Evolutionary conservation across 2,888 invertebrate species (phyloP).

Genomic region (Blomia tropicalis): DNA sequence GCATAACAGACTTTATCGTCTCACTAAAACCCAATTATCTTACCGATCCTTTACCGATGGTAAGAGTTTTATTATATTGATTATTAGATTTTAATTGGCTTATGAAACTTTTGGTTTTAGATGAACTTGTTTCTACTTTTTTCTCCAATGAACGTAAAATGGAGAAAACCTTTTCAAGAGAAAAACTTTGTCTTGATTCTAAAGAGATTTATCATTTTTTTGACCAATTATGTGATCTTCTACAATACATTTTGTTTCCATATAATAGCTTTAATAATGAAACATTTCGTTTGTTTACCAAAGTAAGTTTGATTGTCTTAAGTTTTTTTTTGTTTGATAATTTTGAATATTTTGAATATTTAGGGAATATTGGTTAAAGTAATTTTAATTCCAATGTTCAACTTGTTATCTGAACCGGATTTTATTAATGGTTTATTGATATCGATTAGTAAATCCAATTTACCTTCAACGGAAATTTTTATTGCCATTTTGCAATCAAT

Average conservation of each 20-base stretch:
- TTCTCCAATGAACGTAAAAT: conserved; percentile 74
- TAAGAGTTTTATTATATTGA: conserved; percentile 29
- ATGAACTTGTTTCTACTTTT: conserved; percentile 45
- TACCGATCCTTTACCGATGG: conserved; percentile 34
- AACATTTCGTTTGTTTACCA: conserved; percentile 46
- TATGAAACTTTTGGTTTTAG: neutral
- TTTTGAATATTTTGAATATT: conserved; percentile 35
- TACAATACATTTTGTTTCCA: conserved; percentile 64
- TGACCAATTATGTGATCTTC: conserved; percentile 48
- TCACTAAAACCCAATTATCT: conserved; percentile 43
- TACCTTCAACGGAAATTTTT: conserved; percentile 52
- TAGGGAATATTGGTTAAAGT: conserved; percentile 60
- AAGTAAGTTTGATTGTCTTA: conserved; percentile 35
- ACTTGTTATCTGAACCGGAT: conserved; percentile 67
- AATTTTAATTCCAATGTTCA: conserved; percentile 51
- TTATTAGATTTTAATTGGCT: neutral
- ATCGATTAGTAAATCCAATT: conserved; percentile 55
- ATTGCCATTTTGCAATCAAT: conserved; percentile 62
- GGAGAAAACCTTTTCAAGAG: conserved; percentile 63
- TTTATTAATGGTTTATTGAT: conserved; percentile 68
- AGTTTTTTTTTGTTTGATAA: conserved; percentile 15
- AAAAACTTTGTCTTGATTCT: conserved; percentile 51
- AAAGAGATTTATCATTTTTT: conserved; percentile 39
- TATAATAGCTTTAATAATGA: conserved; percentile 69
- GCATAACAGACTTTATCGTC: conserved; percentile 67